These are phyloP conservation scores for Tinea pellionella DNA, from an alignment of 2,888 invertebrate genomes.

Conservation along the genomic window DNA sequence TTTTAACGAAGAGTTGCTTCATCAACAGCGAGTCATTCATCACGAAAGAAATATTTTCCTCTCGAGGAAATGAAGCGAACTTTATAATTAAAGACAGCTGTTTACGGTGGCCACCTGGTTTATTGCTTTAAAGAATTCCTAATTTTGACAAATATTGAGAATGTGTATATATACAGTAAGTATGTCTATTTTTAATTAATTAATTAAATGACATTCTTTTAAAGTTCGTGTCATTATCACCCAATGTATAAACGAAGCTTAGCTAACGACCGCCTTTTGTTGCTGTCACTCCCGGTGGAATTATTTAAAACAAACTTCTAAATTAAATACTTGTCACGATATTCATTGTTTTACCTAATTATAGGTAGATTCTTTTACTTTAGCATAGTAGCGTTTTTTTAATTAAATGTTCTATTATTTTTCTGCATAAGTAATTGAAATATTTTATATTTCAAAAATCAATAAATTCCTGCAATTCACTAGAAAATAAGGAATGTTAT, in stretches of 20 bases:
- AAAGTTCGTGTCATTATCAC: background rate
- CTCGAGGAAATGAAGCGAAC: slow-evolving; percentile 15
- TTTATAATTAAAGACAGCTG: slow-evolving; percentile 14
- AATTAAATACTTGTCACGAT: slow-evolving; percentile 5
- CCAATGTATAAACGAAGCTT: background rate
- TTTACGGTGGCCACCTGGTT: background rate
- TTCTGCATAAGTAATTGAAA: no score
- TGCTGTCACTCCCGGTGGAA: background rate
- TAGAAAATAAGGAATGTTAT: background rate
- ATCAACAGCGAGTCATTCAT: slow-evolving; percentile 9
- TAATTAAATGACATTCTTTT: background rate
- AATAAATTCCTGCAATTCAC: background rate
- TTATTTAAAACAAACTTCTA: slow-evolving; percentile 4
- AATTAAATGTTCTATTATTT: no score
- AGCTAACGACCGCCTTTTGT: background rate
- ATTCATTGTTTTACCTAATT: background rate
- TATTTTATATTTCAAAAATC: no score
- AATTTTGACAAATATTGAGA: no score
- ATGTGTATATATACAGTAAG: no score
- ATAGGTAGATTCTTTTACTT: background rate
- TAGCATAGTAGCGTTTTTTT: no score
- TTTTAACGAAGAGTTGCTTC: slow-evolving; percentile 12
- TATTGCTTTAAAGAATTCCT: background rate
- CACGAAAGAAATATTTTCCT: slow-evolving; percentile 12
- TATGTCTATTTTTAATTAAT: background rate